These are phyloP conservation scores for Zaprionus obscuricornis DNA, from an alignment of 2,888 invertebrate species.

Conservation along the genomic window DNA sequence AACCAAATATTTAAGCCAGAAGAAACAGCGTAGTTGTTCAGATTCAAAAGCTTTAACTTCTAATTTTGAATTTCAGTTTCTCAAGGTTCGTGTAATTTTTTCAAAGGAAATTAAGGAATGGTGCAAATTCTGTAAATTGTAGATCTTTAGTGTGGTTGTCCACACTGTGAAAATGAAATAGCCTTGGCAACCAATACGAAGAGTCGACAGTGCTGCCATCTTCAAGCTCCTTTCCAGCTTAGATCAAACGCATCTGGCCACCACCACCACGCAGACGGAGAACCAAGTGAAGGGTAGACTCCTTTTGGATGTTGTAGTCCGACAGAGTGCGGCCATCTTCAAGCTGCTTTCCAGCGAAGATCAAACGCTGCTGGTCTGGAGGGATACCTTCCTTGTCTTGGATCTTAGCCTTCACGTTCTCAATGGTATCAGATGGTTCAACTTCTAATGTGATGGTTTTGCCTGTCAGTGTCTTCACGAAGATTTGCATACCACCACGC, in stretches of 20 bases:
- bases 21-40: constrained; percentile 26
- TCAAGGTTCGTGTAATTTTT: constrained; percentile 23
- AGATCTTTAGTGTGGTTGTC: constrained; percentile 20
- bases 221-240: constrained; percentile 58
- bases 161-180: constrained; percentile 33
- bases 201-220: constrained; percentile 55
- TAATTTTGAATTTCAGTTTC: constrained; percentile 46
- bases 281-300: constrained; percentile 42
- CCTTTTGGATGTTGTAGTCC: constrained; percentile 42
- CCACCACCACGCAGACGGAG: constrained; percentile 40
- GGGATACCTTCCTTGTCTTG: too few species aligned
- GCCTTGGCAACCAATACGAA: constrained; percentile 61
- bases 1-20: constrained; percentile 40
- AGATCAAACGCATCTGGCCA: constrained; percentile 57
- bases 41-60: constrained; percentile 37
- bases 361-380: too few species aligned
- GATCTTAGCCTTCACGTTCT: too few species aligned
- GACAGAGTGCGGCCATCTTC: too few species aligned
- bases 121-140: constrained; percentile 32
- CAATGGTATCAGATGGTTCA: too few species aligned
- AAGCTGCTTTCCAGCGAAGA: too few species aligned
- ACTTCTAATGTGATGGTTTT: too few species aligned
- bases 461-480: too few species aligned
- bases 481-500: too few species aligned
- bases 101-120: constrained; percentile 34